These are phyloP conservation scores for Etheostoma nigrum DNA, from an alignment of 2,797 vertebrate genomes.

Conservation along the genomic window DNA sequence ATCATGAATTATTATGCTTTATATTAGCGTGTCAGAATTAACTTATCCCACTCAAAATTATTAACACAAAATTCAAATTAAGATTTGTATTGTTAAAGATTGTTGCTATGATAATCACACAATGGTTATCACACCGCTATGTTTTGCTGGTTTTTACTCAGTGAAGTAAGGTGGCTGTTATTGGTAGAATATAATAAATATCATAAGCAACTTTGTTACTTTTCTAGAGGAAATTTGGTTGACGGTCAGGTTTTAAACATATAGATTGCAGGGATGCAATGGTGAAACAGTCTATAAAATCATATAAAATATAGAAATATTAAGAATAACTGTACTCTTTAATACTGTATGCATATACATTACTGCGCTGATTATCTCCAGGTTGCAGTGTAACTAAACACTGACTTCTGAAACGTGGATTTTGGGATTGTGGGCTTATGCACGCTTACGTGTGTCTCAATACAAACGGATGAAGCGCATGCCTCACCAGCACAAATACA, in stretches of 20 bases:
- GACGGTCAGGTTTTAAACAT: neutral
- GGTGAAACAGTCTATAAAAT: too few species aligned
- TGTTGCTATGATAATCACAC: too few species aligned
- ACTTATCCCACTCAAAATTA: neutral
- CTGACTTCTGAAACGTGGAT: conserved; percentile 6
- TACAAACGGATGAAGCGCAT: conserved; percentile 27
- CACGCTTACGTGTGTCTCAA: conserved; percentile 14
- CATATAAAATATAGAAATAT: neutral
- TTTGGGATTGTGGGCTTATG: neutral
- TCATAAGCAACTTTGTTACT: neutral
- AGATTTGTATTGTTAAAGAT: too few species aligned
- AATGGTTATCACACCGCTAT: too few species aligned
- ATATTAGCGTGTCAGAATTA: neutral
- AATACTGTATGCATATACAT: neutral
- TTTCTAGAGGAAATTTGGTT: neutral
- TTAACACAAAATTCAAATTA: too few species aligned
- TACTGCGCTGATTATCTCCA: neutral
- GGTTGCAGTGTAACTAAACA: neutral
- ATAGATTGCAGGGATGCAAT: neutral
- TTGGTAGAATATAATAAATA: neutral
- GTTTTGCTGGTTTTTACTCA: neutral
- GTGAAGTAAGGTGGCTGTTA: neutral
- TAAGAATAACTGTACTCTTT: neutral
- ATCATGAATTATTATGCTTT: neutral
- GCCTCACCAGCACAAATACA: conserved; percentile 29